Conservation (phyloP, 2,113 vertebrate genomes). For the Gymnobelideus leadbeateri region DNA sequence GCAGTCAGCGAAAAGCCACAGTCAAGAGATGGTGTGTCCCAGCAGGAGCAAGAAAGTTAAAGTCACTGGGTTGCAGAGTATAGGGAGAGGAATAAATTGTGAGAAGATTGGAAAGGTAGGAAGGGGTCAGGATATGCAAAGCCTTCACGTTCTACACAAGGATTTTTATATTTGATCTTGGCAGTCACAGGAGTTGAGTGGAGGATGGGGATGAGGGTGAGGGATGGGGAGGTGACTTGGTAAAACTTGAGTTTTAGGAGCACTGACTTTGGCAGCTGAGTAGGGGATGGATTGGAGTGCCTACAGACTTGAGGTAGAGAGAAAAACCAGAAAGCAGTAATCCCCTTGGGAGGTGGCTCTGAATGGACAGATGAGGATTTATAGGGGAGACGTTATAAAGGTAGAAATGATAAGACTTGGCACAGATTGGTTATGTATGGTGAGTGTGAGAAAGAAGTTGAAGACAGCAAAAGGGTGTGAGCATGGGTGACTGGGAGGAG, state of each 20-base stretch:
- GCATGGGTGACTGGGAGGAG: not conserved
- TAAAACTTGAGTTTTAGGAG: slow-evolving; percentile 3
- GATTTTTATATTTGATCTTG: not conserved
- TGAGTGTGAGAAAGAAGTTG: not conserved
- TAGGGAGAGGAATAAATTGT: not conserved
- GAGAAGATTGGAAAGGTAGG: not conserved
- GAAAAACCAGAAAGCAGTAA: slow-evolving; percentile 13
- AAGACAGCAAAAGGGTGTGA: not conserved
- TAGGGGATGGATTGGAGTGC: not conserved
- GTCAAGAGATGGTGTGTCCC: not conserved
- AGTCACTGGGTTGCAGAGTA: slow-evolving; percentile 1
- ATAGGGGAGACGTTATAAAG: not conserved
- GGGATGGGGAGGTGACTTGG: not conserved
- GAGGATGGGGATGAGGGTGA: not conserved
- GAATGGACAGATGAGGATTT: not conserved
- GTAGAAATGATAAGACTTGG: not conserved
- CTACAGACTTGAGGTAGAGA: not conserved
- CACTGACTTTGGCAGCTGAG: not conserved
- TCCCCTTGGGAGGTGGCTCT: not conserved
- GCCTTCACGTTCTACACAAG: not conserved
- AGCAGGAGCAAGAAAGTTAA: not conserved
- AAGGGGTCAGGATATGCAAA: not conserved
- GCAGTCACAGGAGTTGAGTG: not conserved
- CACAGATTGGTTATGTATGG: not conserved
- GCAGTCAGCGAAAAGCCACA: not conserved